Base-by-base conservation (phyloP, 1,140 invertebrate genomes). In the Drosophila jambulina region DNA sequence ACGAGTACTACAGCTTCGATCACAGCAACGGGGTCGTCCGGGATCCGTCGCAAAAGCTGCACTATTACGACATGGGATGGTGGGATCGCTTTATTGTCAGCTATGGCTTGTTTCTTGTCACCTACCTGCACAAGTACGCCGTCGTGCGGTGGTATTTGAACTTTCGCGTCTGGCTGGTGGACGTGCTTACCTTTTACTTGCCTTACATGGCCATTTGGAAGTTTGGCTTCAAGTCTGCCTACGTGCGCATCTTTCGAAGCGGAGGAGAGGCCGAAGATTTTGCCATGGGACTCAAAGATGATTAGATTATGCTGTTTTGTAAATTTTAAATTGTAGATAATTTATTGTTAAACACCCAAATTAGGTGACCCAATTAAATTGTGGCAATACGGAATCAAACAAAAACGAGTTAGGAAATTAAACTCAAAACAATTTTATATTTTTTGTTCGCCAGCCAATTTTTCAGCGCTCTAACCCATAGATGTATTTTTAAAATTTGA, bases 101-200 rank as follows among this genome's bases (percentile, higher is more conserved):
- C 48, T 92, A 92, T 49, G 86, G 88, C 17, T 40, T 93, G 7
- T 86, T 84, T 29, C 29, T 93, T 8, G 80, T 92, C 9, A 91
- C 90, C 2, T 92, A 79, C 56, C 54, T 92, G 46, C 91, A 93
- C 54, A 81, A 78, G 60, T 93, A 82, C 38, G 54, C 59, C 36
- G 45, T 93, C 29, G 57, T 93, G 9, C 92, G 92, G 10, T 91
- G 78, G 70, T 93, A 92, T 59, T 76, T 92, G 2, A 93, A 93
- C 62, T 84, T 90, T 23, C 86, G 92, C 27, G 68, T 92, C 4
- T 86, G 75, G 78, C 5, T 92, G 29, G 68, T 78, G 53, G 69
- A 84, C 46, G 42, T 87, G 7, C 46, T 93, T 12, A 91, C 82
- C 17, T 84, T 86, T 57, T 93, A 90, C 51, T 92, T 93, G 74